Percentiles rank a stretch among this genome's conserved stretches.
Conservation (phyloP, 2,888 invertebrate species). For the Himalopsyche kuldschensis region DNA sequence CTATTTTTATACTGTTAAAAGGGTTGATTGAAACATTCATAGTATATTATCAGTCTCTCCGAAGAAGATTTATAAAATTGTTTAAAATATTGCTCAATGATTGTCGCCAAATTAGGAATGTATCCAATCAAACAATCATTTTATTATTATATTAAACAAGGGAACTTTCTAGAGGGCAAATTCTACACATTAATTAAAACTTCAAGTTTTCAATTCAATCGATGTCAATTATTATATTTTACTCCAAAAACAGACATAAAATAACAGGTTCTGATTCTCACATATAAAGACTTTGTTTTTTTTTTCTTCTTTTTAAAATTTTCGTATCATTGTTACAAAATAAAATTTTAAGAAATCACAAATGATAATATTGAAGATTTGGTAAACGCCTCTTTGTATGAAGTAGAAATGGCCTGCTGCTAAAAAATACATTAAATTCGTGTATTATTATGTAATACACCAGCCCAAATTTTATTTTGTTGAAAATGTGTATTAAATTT, state of each 20-base stretch:
- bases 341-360: too few relatives aligned
- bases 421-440: neutral
- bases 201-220: too few relatives aligned
- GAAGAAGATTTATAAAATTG: neutral
- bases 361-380: neutral
- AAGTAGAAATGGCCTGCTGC: neutral
- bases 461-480: too few relatives aligned
- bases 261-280: too few relatives aligned
- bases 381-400: neutral
- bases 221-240: too few relatives aligned
- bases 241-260: too few relatives aligned
- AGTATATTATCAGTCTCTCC: neutral
- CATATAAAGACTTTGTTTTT: too few relatives aligned
- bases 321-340: too few relatives aligned
- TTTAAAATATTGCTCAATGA: neutral
- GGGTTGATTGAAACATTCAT: neutral
- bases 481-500: neutral
- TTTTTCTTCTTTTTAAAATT: too few relatives aligned
- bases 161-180: neutral
- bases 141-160: neutral
- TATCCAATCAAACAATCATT: neutral
- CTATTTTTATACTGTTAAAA: neutral
- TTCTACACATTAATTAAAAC: too few relatives aligned
- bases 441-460: too few relatives aligned
- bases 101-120: neutral